Evolutionary conservation across 2,113 vertebrate genomes (phyloP), one percentile per base, ranked within the genome.

Genomic region (Cichladusa arquata): DNA sequence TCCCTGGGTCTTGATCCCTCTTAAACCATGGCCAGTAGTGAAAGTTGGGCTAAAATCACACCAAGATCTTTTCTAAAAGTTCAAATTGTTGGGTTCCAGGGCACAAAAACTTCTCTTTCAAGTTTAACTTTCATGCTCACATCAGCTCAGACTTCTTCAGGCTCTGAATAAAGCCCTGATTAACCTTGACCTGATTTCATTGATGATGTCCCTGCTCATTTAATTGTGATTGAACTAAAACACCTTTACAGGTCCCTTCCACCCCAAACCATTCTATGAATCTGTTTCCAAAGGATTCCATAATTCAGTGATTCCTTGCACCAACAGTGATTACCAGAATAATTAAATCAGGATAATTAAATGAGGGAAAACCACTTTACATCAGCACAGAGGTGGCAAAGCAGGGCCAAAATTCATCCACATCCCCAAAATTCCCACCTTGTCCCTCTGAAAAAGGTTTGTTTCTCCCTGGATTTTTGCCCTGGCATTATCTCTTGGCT

Each of bases 91-190:
- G 4, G 24, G 14, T 79, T 81, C 26, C 8, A 9, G n/a, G 23
- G 20, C 20, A 44, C 44, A 62, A 23, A 91, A 67, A 5, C 3
- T 64, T 34, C 26, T 33, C 10, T 26, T 36, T 34, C 16, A 8
- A 2, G 45, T 71, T 67, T 25, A 19, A 33, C 8, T 44, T 4
- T 19, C 1, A 1, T 11, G 5, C 5, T 31, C 33, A 29, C 3
- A 22, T 5, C 16, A 4, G 6, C 8, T 31, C 4, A 25, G 51
- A 60, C 20, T 56, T 65, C 20, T 16, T 36, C 19, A 22, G 26
- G 42, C 16, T 66, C 74, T 34, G 28, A 51, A 33, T 6, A 20
- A 53, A 44, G 25, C 20, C 47, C 67, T 14, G 57, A 14, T 53
- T 25, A 31, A 33, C 26, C 19, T 5, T 13, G 42, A 2, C 8